Conservation (phyloP, 2,113 vertebrate genomes). For the Eulemur macaco region DNA sequence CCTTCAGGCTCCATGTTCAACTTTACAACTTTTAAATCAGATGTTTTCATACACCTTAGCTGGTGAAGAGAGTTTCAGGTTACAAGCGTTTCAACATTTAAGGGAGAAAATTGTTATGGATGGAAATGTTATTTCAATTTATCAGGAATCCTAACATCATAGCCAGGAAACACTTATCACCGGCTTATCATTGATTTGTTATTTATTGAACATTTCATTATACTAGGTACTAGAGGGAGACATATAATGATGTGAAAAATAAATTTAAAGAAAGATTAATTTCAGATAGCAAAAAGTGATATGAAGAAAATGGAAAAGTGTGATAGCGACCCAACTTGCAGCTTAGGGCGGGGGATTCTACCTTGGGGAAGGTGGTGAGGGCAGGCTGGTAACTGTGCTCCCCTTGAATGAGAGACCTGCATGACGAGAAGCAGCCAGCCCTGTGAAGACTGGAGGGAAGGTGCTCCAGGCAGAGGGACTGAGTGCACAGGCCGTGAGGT, state of each 20-base stretch:
- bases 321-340: not conserved
- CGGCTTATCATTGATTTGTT: conserved; percentile 3
- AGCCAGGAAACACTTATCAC: not conserved
- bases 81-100: not conserved
- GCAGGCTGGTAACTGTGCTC: not conserved
- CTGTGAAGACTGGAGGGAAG: not conserved
- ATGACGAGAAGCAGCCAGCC: not conserved
- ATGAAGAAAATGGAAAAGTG: not conserved
- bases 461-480: not conserved
- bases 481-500: not conserved
- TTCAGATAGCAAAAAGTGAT: not conserved
- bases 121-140: conserved; percentile 2
- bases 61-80: too few relatives aligned
- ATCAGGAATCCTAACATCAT: not conserved
- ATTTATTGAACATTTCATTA: not conserved
- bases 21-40: not conserved
- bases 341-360: not conserved
- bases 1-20: not conserved
- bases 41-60: not conserved
- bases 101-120: not conserved
- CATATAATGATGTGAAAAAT: not conserved
- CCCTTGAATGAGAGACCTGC: not conserved
- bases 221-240: not conserved
- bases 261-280: not conserved
- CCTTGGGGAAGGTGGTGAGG: too few relatives aligned